Evolutionary conservation across 2,113 vertebrate species (phyloP), one percentile per base, ranked within the genome.

Genomic region (Amblyopsis rosae): DNA sequence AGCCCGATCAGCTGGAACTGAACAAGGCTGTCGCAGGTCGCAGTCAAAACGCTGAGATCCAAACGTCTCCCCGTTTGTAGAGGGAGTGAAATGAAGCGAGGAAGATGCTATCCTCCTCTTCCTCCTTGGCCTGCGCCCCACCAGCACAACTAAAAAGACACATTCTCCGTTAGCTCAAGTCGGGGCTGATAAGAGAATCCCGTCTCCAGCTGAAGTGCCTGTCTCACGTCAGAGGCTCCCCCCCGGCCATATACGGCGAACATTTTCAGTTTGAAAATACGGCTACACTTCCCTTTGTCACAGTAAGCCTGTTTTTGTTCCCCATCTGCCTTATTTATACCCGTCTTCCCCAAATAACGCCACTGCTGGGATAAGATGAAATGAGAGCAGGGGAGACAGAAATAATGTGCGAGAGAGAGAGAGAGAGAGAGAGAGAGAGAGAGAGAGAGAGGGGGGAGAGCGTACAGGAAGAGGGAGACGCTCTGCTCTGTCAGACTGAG

Each of bases 291-390:
- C 71, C 71, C 81, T 78, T 90, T 91, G 85, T 86, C 82, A 70
- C 51, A 67, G 64, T 86, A 88, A 90, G 73, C 73, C 73, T n/a
- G 50, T 84, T 81, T 76, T 82, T 86, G 77, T 87, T 67, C 84
- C 76, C 51, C 35, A 53, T 80, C 77, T 73, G 87, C 83, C 85
- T 81, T 87, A 79, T 86, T 90, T 87, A 87, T 88, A 86, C 88
- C 16, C 73, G 79, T 87, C 86, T 81, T 76, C 71, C 71, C 78
- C 80, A 73, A 90, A 90, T 89, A 85, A 85, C 79, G 82, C 79
- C 73, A 57, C 77, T 65, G 56, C 46, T 35, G 67, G 68, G 65
- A 75, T 64, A 70, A 74, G 47, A 13, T 57, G 54, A 57, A 59
- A 59, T 54, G 45, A 67, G 66, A 67, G 56, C 56, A 48, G 15